Evolutionary conservation across 2,113 vertebrate genomes (phyloP).

Genomic region (Oophaga pumilio): DNA sequence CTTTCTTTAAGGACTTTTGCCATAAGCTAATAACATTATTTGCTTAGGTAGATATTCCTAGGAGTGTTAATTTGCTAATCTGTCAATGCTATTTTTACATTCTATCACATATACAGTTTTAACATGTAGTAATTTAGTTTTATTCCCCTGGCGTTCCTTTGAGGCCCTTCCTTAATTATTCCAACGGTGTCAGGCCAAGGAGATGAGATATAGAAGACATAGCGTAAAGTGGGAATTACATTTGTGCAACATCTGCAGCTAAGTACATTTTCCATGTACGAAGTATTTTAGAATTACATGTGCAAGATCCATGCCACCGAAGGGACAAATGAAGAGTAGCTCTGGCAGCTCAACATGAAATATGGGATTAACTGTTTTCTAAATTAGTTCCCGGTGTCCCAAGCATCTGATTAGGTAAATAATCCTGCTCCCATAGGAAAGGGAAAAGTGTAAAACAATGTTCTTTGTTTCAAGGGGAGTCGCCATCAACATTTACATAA

Average conservation of each 20-base stretch:
- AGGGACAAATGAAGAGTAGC: conserved; percentile 58
- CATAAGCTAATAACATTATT: not conserved
- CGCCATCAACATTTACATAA: conserved; percentile 42
- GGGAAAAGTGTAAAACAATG: conserved; percentile 42
- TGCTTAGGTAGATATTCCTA: conserved; percentile 14
- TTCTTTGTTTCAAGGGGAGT: conserved; percentile 45
- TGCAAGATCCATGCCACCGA: conserved; percentile 53
- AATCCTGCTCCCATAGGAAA: conserved; percentile 17
- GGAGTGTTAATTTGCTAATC: conserved; percentile 33
- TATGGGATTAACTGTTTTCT: conserved; percentile 52
- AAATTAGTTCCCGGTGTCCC: conserved; percentile 8
- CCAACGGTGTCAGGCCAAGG: conserved; percentile 59
- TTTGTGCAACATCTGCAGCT: conserved; percentile 59
- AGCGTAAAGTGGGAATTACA: conserved; percentile 50
- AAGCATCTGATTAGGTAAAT: conserved; percentile 50
- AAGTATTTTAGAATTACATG: conserved; percentile 50
- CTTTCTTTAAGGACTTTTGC: not conserved
- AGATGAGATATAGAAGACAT: conserved; percentile 58
- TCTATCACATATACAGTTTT: conserved; percentile 48
- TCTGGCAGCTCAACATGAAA: conserved; percentile 53
- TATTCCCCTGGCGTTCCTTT: conserved; percentile 7
- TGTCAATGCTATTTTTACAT: conserved; percentile 39
- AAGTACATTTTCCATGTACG: conserved; percentile 50
- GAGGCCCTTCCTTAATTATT: conserved; percentile 59
- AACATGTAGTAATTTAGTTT: conserved; percentile 51